Conservation (phyloP, 2,797 vertebrate species). For the Alauda arvensis region DNA sequence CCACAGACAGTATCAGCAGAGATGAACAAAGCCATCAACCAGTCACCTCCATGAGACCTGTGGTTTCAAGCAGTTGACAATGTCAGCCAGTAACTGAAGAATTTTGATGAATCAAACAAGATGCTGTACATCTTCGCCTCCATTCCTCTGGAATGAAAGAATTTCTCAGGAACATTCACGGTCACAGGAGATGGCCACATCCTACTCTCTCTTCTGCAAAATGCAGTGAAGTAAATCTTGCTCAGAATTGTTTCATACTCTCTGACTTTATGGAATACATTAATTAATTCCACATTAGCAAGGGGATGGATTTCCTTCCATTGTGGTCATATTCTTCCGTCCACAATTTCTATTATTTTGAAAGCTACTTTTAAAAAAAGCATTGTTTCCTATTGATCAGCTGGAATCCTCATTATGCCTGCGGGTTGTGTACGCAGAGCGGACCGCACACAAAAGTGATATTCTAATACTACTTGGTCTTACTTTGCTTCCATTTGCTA, state of each 20-base stretch:
- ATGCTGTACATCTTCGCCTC: not conserved
- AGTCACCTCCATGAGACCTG: not conserved
- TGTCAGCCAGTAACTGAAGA: not conserved
- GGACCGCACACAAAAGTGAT: not conserved
- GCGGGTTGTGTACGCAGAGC: not conserved
- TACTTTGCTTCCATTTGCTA: constrained; percentile 1
- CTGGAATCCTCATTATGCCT: not conserved
- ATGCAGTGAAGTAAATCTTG: not conserved
- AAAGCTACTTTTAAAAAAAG: constrained; percentile 7
- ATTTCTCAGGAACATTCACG: not conserved
- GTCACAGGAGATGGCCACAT: not conserved
- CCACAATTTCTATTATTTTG: not conserved
- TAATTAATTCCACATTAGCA: not conserved
- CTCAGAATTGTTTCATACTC: not conserved
- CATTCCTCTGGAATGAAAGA: not conserved
- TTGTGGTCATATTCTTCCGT: not conserved
- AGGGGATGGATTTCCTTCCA: not conserved
- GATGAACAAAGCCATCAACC: not conserved
- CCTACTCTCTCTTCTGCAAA: not conserved
- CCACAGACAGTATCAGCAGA: not conserved
- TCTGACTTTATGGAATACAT: not conserved
- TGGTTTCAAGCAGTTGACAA: not conserved
- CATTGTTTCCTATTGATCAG: not conserved
- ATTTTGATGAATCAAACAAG: not conserved
- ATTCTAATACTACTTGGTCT: not conserved